Evolutionary conservation across 2,888 invertebrate genomes (phyloP), one percentile per base, ranked within the genome.

Genomic region (Cantharis flavilabris): DNA sequence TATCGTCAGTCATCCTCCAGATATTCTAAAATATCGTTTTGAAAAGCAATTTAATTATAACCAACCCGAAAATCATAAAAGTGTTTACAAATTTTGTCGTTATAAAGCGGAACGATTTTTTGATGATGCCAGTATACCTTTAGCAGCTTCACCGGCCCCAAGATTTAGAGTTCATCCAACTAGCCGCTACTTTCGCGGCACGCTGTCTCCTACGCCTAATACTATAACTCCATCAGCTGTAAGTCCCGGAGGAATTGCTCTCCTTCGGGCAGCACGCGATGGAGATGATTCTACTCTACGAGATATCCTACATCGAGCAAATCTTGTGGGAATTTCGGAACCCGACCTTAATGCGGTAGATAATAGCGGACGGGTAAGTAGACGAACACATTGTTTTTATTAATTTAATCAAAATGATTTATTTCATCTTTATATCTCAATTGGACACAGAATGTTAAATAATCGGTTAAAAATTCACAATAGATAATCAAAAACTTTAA

Each of bases 281-380:
- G 90, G 88, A 30, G 91, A 91, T 81, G 91, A 91, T 78, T 84
- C 85, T 20, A 82, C 86, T 23, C 84, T 91, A 64, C 86, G 86
- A 78, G 89, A 89, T 71, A 86, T 90, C 63, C 86, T 90, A 65
- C 84, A 87, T 33, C 87, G 88, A 79, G 88, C 88, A 20, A 84
- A 87, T 63, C 85, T 88, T 26, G 85, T 87, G 64, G 88, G 88
- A 11, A 85, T 88, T 49, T 80, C 87, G 2, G 88, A 88, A 72
- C 86, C 87, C 70, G 90, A 91, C 79, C 85, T 91, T 80, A 92
- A 92, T 84, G 89, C 90, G 20, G 86, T 88, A 3, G 92, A 92
- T 84, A 86, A 87, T 81, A 91, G 90, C 83, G 92, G 92, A 83
- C 88, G 91, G 89, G 92, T 92, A 83, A 91, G 91, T 86, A 49